Percentiles rank a stretch among this genome's conserved stretches.
Conservation (phyloP, 2,888 invertebrate genomes). For the Entomobrya multifasciata region DNA sequence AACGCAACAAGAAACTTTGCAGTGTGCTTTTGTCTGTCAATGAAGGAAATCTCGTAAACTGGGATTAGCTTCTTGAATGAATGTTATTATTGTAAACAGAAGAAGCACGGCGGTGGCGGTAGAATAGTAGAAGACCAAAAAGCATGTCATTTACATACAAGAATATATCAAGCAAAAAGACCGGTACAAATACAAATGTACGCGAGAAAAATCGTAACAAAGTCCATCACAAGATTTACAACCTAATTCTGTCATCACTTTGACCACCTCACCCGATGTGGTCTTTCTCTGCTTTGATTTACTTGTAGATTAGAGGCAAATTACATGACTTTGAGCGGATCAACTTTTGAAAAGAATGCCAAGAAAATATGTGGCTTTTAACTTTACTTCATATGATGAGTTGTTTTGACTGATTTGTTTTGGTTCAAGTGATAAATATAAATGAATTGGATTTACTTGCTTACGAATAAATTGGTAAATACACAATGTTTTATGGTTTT, state of each 20-base stretch:
- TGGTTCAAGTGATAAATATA: constrained; percentile 13
- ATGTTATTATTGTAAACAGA: no score
- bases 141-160: constrained; percentile 25
- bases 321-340: constrained; percentile 67
- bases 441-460: constrained; percentile 52
- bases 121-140: constrained; percentile 10
- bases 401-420: constrained; percentile 69
- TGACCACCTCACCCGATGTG: constrained; percentile 68
- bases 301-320: constrained; percentile 42
- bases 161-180: neutral
- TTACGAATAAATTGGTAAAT: no score
- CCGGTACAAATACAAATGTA: neutral
- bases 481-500: constrained; percentile 58
- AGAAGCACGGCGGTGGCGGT: neutral
- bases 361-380: constrained; percentile 36
- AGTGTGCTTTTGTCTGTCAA: constrained; percentile 5
- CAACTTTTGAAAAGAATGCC: constrained; percentile 41
- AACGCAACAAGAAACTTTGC: neutral
- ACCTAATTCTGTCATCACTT: constrained; percentile 76
- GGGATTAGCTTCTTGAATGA: no score
- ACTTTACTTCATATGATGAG: constrained; percentile 59
- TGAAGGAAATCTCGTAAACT: constrained; percentile 21
- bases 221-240: constrained; percentile 70
- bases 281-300: constrained; percentile 66
- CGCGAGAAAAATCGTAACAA: constrained; percentile 39